These are phyloP conservation scores for Corythoichthys haematopterus DNA, from an alignment of 2,113 vertebrate genomes.

Conservation along the genomic window DNA sequence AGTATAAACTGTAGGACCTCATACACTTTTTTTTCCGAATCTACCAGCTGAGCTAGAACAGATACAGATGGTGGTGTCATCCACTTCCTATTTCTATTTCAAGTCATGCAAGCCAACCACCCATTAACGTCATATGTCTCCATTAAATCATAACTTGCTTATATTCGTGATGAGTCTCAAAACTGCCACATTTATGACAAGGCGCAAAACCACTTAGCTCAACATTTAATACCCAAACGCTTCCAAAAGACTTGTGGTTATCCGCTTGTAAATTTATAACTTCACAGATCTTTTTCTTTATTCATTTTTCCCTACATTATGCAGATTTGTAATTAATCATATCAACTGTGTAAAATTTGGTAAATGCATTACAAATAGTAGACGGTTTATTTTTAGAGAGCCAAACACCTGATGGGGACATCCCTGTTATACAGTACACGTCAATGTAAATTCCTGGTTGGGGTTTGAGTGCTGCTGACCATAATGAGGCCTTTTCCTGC, in stretches of 20 bases:
- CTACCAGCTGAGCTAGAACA: constrained; percentile 26
- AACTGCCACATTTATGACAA: constrained; percentile 17
- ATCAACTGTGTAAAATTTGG: background rate
- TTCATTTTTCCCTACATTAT: background rate
- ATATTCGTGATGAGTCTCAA: constrained; percentile 8
- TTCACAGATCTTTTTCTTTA: background rate
- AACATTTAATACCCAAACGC: constrained; percentile 21
- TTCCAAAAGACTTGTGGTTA: constrained; percentile 17
- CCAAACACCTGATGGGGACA: background rate
- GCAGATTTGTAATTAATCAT: background rate
- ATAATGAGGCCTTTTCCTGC: constrained; percentile 5
- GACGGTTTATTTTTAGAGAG: background rate
- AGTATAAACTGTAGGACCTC: constrained; percentile 6
- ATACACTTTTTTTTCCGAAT: constrained; percentile 9
- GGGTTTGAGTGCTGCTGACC: background rate
- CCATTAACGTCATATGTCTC: constrained; percentile 41
- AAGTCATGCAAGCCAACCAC: constrained; percentile 35
- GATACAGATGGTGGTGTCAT: constrained; percentile 36
- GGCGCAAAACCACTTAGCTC: constrained; percentile 20
- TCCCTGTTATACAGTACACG: background rate
- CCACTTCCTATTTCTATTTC: constrained; percentile 37
- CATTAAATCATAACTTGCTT: constrained; percentile 44
- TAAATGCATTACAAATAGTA: background rate
- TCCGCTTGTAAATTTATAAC: background rate
- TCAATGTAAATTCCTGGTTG: background rate